Conservation (phyloP, 2,888 invertebrate species). For the Sminthurinus aureus region DNA sequence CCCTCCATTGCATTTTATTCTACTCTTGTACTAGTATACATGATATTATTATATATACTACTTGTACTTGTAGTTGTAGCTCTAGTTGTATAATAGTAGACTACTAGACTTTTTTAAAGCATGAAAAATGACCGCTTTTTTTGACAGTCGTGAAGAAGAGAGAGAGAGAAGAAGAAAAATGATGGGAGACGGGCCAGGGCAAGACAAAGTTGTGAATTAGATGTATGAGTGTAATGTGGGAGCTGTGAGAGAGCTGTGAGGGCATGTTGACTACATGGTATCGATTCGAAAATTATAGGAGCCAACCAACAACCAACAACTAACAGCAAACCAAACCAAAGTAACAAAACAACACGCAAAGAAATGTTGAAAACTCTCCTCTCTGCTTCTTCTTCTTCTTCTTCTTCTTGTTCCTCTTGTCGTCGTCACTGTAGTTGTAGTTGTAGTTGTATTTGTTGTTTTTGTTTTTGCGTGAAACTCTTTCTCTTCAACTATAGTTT, state of each 20-base stretch:
- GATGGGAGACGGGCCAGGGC: constrained; percentile 38
- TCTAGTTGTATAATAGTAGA: constrained; percentile 1
- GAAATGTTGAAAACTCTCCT: constrained; percentile 42
- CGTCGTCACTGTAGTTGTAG: too few relatives aligned
- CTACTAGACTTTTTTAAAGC: constrained; percentile 28
- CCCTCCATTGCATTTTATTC: neutral
- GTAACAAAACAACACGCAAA: constrained; percentile 51
- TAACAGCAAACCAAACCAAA: too few relatives aligned
- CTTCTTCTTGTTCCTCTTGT: too few relatives aligned
- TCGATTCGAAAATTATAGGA: constrained; percentile 53
- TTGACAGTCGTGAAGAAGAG: constrained; percentile 30
- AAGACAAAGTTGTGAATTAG: constrained; percentile 53
- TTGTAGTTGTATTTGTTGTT: neutral
- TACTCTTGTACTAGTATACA: neutral
- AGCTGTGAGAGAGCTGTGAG: constrained; percentile 35
- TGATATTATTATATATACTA: too few relatives aligned
- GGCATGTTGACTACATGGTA: constrained; percentile 45
- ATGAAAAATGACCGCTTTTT: constrained; percentile 35
- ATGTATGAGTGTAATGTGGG: constrained; percentile 41
- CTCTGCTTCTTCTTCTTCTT: too few relatives aligned
- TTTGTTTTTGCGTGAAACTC: constrained; percentile 49
- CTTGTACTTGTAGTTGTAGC: neutral
- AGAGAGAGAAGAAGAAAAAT: constrained; percentile 33
- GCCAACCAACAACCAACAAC: constrained; percentile 33
- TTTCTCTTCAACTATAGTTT: neutral